phyloP scores from a whole-genome alignment of 2,113 vertebrate genomes.

The Chaenocephalus aceratus region DNA sequence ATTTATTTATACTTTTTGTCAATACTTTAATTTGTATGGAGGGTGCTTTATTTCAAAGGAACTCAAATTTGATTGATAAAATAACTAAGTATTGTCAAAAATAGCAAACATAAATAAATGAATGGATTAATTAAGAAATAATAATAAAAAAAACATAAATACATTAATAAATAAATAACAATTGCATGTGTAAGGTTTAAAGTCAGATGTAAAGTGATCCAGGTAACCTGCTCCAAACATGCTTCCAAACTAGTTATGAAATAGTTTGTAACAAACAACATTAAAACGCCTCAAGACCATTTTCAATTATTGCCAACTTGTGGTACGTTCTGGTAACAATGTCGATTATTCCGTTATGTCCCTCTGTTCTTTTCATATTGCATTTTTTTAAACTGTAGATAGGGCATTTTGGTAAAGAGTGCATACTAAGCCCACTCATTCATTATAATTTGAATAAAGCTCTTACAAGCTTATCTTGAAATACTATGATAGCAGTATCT shows the following conservation, averaged over 20 bases:
- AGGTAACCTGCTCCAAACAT: no score
- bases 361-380: background rate
- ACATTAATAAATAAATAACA: background rate
- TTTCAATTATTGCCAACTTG: background rate
- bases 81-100: no score
- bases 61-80: no score
- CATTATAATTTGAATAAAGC: conserved; percentile 14
- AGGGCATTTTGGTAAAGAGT: background rate
- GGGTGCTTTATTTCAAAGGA: no score
- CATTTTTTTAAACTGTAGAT: background rate
- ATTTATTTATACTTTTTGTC: no score
- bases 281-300: background rate
- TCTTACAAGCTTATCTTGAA: background rate
- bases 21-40: no score
- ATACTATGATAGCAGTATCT: conserved; percentile 12
- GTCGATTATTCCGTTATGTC: background rate
- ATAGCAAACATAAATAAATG: no score
- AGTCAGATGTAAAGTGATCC: no score
- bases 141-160: no score
- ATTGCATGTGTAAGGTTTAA: no score
- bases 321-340: background rate
- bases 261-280: background rate
- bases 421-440: background rate
- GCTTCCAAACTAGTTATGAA: no score
- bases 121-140: no score